Base-by-base conservation (phyloP, 2,113 vertebrate genomes). In the Anolis sagrei region DNA sequence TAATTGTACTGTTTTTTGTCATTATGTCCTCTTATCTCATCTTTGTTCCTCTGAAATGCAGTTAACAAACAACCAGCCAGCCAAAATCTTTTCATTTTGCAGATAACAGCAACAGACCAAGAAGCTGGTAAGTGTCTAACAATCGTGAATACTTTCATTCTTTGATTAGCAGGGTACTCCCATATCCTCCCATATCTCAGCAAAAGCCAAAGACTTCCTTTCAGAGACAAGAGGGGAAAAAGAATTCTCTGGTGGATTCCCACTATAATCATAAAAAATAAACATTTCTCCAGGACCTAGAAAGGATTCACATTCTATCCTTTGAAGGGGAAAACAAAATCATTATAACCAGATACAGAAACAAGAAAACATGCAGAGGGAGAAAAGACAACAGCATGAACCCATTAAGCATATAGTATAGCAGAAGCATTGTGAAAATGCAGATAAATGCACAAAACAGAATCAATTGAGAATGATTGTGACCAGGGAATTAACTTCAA, bases 91-190 rank as follows among this genome's bases (percentile, higher is more conserved):
- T 70, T 77, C 81, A 82, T 82, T 90, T 88, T 92, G 89, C 85
- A 92, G 93, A 93, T 93, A 94, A 93, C 89, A 91, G 92, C 91
- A 93, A 87, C 87, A 87, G 92, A 90, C 76, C 84, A 84, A 86
- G 83, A 86, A 87, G 89, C 89, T 92, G 8, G 11, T 87, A 86
- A 92, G 83, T 61, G 88, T 92, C 91, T 90, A 91, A 95, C 89
- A 95, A 90, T 93, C 87, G 90, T 70, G 92, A 95, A 95, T 93
- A 86, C 81, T 91, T 93, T 95, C 87, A 83, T 92, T 95, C 90
- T 91, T 82, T 90, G 87, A 90, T 92, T 89, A 91, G 86, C 84
- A 81, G 89, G 61, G 89, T 86, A 78, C 54, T 93, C 85, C 90
- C 88, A 90, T 90, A 92, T 87, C 89, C 88, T 90, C 80, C 82